Evolutionary conservation across 92 coral and sea anemone genomes (phyloP), one percentile per base, ranked within the genome.

Genomic region (Actinostola sp.): DNA sequence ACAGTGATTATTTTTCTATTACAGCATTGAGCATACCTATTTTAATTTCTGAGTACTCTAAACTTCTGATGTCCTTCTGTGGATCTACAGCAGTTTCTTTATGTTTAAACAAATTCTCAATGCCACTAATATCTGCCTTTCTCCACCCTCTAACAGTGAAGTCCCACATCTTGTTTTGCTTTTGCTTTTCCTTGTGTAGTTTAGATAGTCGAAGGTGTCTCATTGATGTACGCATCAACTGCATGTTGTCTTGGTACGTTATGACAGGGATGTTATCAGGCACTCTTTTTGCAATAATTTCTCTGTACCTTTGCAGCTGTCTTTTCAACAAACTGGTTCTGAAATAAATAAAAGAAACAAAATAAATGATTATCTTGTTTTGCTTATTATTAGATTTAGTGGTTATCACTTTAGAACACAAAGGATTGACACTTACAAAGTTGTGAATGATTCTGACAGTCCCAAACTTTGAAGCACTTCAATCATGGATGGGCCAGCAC

Each of bases 171-270:
- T 80, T 80, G 31, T 71, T 48, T 49, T 80, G 85, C 23, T 72
- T 62, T 19, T 31, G 25, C 34, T 72, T 61, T 14, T 72, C 80
- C 33, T 72, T 52, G 16, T 80, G 78, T 29, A 80, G 43, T 61
- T 80, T 80, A 14, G 86, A 80, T 16, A 73, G 59, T 7, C 86
- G 67, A 8, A 81, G 86, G 27, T 80, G 86, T 14, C 86, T 61
- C 58, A 80, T 14, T 14, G 86, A 80, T 15, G 86, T 80, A 6
- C 74, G 41, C 80, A 49, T 59, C 6, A 79, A 13, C 42, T 79
- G 84, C 70, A 79, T 58, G 66, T 79, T 79, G 67, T 79, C 84
- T 48, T 72, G 86, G 48, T 71, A 80, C 1, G 86, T 72, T 2
- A 80, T 43, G 34, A 80, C 75, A 0, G 80, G 86, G 16, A n/a